A percentile compares a stretch with the other conserved stretches of the same genome.
These are phyloP conservation scores for Pseudochromis fuscus DNA, from an alignment of 2,797 vertebrate genomes.

Conservation along the genomic window DNA sequence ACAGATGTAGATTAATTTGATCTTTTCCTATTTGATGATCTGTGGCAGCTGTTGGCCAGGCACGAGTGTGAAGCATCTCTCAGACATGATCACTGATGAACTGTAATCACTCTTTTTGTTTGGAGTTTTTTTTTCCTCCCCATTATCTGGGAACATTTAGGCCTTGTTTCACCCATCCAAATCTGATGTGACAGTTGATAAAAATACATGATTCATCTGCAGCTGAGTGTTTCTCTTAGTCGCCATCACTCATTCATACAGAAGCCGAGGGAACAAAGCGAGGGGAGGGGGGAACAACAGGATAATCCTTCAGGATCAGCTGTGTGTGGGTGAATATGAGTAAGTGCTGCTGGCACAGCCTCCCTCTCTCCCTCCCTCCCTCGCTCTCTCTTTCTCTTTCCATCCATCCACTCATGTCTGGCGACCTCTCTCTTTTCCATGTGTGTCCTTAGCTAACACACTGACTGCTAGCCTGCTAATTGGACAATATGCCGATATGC, in stretches of 20 bases:
- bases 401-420: slow-evolving; percentile 19
- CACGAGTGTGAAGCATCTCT: background rate
- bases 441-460: slow-evolving; percentile 45
- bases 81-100: slow-evolving; percentile 1
- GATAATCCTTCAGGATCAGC: slow-evolving; percentile 83
- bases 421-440: slow-evolving; percentile 29
- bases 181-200: slow-evolving; percentile 42
- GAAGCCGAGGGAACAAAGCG: slow-evolving; percentile 62
- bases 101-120: slow-evolving; percentile 16
- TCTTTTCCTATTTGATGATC: background rate
- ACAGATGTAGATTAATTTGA: background rate
- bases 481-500: slow-evolving; percentile 28
- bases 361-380: slow-evolving; percentile 14
- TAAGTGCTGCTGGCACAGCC: slow-evolving; percentile 74
- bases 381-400: slow-evolving; percentile 16
- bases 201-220: slow-evolving; percentile 56
- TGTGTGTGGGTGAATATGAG: slow-evolving; percentile 83
- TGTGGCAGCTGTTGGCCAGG: background rate
- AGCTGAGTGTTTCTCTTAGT: slow-evolving; percentile 47
- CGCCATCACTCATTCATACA: slow-evolving; percentile 63
- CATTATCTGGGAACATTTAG: slow-evolving; percentile 36
- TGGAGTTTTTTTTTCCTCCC: slow-evolving; percentile 1
- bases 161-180: slow-evolving; percentile 33
- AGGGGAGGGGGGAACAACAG: slow-evolving; percentile 34
- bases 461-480: slow-evolving; percentile 50